A percentile compares a stretch with the other conserved stretches of the same genome.
These are phyloP conservation scores for Larimichthys crocea DNA, from an alignment of 2,113 vertebrate species.

Conservation along the genomic window DNA sequence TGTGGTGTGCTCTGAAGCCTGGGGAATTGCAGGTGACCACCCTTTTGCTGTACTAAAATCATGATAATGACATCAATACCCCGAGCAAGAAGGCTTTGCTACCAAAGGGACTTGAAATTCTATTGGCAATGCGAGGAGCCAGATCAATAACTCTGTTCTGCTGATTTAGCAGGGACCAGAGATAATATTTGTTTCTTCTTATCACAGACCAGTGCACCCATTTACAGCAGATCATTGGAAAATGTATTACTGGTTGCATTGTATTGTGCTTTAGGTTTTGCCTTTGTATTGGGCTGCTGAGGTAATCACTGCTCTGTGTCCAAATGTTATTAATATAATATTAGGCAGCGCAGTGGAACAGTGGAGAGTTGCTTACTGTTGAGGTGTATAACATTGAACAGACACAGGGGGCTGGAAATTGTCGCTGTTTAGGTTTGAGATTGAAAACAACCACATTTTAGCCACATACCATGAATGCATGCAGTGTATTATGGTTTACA, in stretches of 20 bases:
- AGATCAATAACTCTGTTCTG: conserved; percentile 93
- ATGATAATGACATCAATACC: conserved; percentile 75
- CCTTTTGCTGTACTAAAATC: conserved; percentile 57
- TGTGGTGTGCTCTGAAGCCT: conserved; percentile 6
- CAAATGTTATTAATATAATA: conserved; percentile 77
- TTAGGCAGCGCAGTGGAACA: conserved; percentile 45
- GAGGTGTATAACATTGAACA: conserved; percentile 72
- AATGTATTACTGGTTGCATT: conserved; percentile 89
- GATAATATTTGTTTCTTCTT: conserved; percentile 92
- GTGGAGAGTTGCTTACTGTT: conserved; percentile 63
- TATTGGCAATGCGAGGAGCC: conserved; percentile 87
- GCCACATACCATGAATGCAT: background rate
- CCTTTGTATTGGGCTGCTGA: conserved; percentile 84
- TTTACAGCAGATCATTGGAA: conserved; percentile 92
- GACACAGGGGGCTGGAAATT: conserved; percentile 25
- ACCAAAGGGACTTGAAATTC: conserved; percentile 63
- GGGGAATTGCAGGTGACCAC: conserved; percentile 62
- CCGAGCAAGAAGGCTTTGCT: conserved; percentile 35
- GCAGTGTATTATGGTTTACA: conserved; percentile 69
- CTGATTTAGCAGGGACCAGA: conserved; percentile 90
- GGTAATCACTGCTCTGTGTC: conserved; percentile 86
- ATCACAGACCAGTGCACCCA: conserved; percentile 88
- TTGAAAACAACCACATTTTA: conserved; percentile 80
- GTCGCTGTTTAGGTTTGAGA: conserved; percentile 34
- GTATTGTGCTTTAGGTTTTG: conserved; percentile 83